Base-by-base conservation (phyloP, 1,140 invertebrate genomes). In the Zaprionus lachaisei region DNA sequence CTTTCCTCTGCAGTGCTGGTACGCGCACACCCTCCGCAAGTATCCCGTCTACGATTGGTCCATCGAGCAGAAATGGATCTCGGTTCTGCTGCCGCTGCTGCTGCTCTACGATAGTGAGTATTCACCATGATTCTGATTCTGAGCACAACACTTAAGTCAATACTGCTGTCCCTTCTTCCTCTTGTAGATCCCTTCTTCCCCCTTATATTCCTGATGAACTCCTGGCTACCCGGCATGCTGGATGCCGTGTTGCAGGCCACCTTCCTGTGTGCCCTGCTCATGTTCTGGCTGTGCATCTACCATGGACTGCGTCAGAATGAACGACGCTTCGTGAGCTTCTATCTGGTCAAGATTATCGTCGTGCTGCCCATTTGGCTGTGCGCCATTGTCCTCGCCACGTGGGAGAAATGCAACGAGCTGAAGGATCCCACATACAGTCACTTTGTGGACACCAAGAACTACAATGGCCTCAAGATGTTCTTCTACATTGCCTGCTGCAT, bases 41-140 rank as follows among this genome's bases (percentile, higher is more conserved):
- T 99, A 98, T 94, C 95, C 96, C 0, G 94, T 98, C 4, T 95
- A 96, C 79, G 98, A 99, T 93, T 99, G 98, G 98, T 98, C 98
- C 5, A 98, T 99, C 80, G 98, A 99, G 93, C 98, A 99, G 91
- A 98, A 98, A 93, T 99, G 98, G 98, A 96, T 99, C 83, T 97
- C 97, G 1, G 93, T 98, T 24, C 94, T 99, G 26, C 94, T 99
- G 71, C 97, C 98, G n/a, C 93, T 98, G 1, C 94, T 99, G 1
- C 94, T 99, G 61, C 94, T 99, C 22, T 99, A 98, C 90, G 97
- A 99, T 94, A 97, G 98, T 99, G 94, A 95, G 95, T 70, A 7
- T 56, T 2, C 7, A 6, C 44, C 24, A 20, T 20, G 24, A 26
- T 2, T 2, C 17, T n/a, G 17, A 49, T 17, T 14, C 26, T 28